A percentile compares a stretch with the other conserved stretches of the same genome.
phyloP scores from a whole-genome alignment of 2,888 invertebrate species.

The Orchesella flavescens region DNA sequence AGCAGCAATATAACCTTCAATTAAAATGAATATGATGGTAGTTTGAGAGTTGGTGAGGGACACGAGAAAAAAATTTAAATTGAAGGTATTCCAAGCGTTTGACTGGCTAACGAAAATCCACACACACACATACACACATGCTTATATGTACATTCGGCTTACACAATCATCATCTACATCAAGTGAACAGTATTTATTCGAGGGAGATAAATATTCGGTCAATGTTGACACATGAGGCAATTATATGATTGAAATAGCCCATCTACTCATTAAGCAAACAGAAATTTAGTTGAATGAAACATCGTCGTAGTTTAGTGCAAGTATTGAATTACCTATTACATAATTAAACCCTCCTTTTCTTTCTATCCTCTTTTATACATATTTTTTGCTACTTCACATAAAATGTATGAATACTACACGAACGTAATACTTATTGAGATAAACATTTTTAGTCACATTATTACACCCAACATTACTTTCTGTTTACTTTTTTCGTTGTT shows the following conservation, averaged over 20 bases:
- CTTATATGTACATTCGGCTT: too few species aligned
- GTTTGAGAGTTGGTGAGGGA: slow-evolving; percentile 11
- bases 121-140: not conserved
- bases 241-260: slow-evolving; percentile 60
- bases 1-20: slow-evolving; percentile 50
- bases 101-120: slow-evolving; percentile 2
- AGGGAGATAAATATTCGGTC: slow-evolving; percentile 14
- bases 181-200: slow-evolving; percentile 39
- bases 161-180: too few species aligned
- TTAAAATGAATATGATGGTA: slow-evolving; percentile 46
- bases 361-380: slow-evolving; percentile 17
- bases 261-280: slow-evolving; percentile 64
- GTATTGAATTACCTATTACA: slow-evolving; percentile 41
- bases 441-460: not conserved
- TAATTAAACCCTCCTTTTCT: slow-evolving; percentile 55
- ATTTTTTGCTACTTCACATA: not conserved
- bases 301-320: slow-evolving; percentile 2
- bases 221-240: slow-evolving; percentile 60
- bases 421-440: not conserved
- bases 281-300: slow-evolving; percentile 47
- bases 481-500: not conserved
- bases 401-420: not conserved
- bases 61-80: slow-evolving; percentile 48
- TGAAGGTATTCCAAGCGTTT: slow-evolving; percentile 40
- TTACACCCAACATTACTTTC: not conserved